Conservation (phyloP, 37 sponge, comb jelly and placozoan genomes). For the Mnemiopsis leidyi region DNA sequence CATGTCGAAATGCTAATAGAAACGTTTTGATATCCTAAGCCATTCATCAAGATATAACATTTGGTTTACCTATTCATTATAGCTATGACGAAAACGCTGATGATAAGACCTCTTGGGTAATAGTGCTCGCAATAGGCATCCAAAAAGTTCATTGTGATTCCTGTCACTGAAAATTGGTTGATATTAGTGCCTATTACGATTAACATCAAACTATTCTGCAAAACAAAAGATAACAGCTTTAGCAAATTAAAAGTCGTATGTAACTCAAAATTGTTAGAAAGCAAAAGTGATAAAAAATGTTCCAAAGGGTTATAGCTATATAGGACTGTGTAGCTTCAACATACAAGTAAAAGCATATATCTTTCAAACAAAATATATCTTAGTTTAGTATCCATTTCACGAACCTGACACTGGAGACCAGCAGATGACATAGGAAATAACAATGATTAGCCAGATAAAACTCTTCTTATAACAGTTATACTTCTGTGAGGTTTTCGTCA, state of each 20-base stretch:
- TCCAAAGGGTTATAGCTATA: too few species aligned
- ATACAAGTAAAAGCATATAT: too few species aligned
- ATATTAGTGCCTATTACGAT: too few species aligned
- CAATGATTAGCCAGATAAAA: conserved; percentile 52
- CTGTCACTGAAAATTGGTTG: not conserved
- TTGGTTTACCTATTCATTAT: conserved; percentile 30
- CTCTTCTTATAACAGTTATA: conserved; percentile 63
- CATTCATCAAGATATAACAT: too few species aligned
- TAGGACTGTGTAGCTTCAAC: too few species aligned
- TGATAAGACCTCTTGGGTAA: conserved; percentile 1
- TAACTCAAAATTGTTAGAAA: not conserved
- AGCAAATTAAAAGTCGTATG: not conserved
- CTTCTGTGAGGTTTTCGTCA: conserved; percentile 23
- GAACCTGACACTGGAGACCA: conserved; percentile 57
- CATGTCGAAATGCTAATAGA: not conserved
- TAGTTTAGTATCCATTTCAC: not conserved
- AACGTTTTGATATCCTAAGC: too few species aligned
- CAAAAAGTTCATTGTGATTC: conserved; percentile 58
- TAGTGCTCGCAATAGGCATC: conserved; percentile 12
- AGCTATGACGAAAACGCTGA: conserved; percentile 32
- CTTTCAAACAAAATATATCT: too few species aligned
- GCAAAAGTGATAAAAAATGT: not conserved
- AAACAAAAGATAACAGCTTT: too few species aligned
- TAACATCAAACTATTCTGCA: too few species aligned
- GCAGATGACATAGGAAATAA: conserved; percentile 48